Base-by-base conservation (phyloP, 2,888 invertebrate genomes). In the Diploptera punctata region DNA sequence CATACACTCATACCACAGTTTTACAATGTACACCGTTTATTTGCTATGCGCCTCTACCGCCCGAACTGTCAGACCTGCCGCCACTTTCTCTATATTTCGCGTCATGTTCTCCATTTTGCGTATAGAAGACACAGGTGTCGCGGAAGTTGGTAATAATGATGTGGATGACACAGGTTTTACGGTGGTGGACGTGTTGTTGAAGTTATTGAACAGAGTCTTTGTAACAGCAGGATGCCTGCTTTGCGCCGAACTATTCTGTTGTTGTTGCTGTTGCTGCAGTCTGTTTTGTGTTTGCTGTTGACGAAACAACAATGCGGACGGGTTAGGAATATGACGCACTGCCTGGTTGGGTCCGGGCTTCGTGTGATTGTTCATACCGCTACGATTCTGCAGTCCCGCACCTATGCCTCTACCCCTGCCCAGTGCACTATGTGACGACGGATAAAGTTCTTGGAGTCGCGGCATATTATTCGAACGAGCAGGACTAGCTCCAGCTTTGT, bases 281-380 rank as follows among this genome's bases (percentile, higher is more conserved):
- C 52, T 31, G n/a, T 65, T 26, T 4, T 52, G 67, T 3, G n/a
- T 33, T 77, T 88, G 87, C 73, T 88, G 84, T 77, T 88, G 87
- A 73, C 88, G 85, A 76, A 86, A 84, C 49, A 88, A 85, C 76
- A 89, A 76, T 9, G 87, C 84, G 68, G 88, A 88, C 4, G 89
- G 89, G 81, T 89, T 89, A 4, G 89, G 89, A 75, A 90, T 89
- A 77, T 87, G 89, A 52, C 89, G 82, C 29, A 89, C 87, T 24
- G 86, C 87, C 72, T 88, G 88, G 78, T 89, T 89, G 79, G 85
- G 82, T 77, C 83, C 79, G 16, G 79, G 80, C 76, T 78, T 79
- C 7, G 73, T 81, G 18, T 65, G 47, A 33, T 33, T 68, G n/a
- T 67, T 69, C 13, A 62, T 21, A 10, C 7, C 31, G 19, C 21